These are phyloP conservation scores for Hemaris fuciformis DNA, from an alignment of 2,888 invertebrate species.

Conservation along the genomic window DNA sequence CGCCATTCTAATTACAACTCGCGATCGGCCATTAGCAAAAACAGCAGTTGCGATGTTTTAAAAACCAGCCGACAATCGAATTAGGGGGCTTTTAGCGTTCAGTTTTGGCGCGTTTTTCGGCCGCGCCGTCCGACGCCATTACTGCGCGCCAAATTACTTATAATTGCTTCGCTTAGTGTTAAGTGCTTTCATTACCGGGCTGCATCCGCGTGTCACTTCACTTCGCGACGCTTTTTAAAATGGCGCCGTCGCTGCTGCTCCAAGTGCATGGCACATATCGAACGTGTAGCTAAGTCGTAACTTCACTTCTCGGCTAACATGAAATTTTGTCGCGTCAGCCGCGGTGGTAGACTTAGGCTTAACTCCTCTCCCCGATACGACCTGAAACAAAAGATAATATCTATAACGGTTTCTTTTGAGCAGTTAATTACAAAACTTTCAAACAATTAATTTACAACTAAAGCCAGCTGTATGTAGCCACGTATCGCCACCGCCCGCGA, in stretches of 20 bases:
- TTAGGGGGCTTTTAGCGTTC: slow-evolving; percentile 79
- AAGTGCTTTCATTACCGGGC: slow-evolving; percentile 78
- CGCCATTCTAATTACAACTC: slow-evolving; percentile 16
- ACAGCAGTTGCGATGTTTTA: slow-evolving; percentile 53
- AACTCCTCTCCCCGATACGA: too few species aligned
- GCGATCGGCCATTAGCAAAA: slow-evolving; percentile 23
- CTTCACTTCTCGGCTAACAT: too few species aligned
- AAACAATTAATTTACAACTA: too few species aligned
- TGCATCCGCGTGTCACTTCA: slow-evolving; percentile 58
- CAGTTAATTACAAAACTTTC: too few species aligned
- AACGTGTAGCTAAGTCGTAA: background rate
- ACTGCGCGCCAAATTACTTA: slow-evolving; percentile 77
- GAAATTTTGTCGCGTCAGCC: too few species aligned
- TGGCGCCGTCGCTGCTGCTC: slow-evolving; percentile 55
- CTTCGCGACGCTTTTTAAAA: slow-evolving; percentile 24
- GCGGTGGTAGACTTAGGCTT: too few species aligned
- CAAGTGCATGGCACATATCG: slow-evolving; percentile 24
- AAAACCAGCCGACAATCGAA: slow-evolving; percentile 75
- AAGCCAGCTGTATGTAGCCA: too few species aligned
- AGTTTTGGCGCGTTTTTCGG: slow-evolving; percentile 78
- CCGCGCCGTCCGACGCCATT: slow-evolving; percentile 78
- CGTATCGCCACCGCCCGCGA: too few species aligned
- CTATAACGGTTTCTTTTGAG: too few species aligned
- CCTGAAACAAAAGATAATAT: too few species aligned
- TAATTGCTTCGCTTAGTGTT: slow-evolving; percentile 81